phyloP scores from a whole-genome alignment of 2,888 invertebrate genomes.

The Agrotis clavis region DNA sequence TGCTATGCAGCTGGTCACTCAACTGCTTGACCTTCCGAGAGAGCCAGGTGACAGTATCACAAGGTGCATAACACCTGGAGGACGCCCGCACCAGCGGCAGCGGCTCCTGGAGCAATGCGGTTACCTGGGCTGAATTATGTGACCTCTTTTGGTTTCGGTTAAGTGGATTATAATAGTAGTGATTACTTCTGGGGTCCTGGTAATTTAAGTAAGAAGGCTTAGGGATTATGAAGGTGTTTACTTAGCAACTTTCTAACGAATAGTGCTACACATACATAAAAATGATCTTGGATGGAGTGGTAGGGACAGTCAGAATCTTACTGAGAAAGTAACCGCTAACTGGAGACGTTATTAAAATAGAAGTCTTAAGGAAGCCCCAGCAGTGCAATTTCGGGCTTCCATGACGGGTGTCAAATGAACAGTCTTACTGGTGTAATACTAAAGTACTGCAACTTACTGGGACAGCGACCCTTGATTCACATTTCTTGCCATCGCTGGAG shows the following conservation, averaged over 20 bases:
- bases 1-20: slow-evolving; percentile 88
- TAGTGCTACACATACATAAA: too few species aligned
- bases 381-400: not conserved
- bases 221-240: not conserved
- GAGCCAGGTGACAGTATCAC: slow-evolving; percentile 92
- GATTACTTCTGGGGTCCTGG: not conserved
- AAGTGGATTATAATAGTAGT: not conserved
- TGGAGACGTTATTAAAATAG: not conserved
- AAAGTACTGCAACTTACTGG: slow-evolving; percentile 71
- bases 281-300: too few species aligned
- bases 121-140: slow-evolving; percentile 56
- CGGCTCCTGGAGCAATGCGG: slow-evolving; percentile 77
- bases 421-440: not conserved
- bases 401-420: not conserved
- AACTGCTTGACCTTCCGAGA: slow-evolving; percentile 90
- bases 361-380: not conserved
- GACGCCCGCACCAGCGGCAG: slow-evolving; percentile 84
- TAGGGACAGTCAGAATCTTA: too few species aligned
- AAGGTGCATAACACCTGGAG: slow-evolving; percentile 92
- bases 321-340: too few species aligned
- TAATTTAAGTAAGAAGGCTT: not conserved
- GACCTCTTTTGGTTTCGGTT: slow-evolving; percentile 25
- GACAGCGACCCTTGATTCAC: slow-evolving; percentile 81
- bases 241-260: too few species aligned
- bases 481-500: slow-evolving; percentile 91